These are phyloP conservation scores for Propithecus perrieri DNA, from an alignment of 2,797 vertebrate species.

Conservation along the genomic window DNA sequence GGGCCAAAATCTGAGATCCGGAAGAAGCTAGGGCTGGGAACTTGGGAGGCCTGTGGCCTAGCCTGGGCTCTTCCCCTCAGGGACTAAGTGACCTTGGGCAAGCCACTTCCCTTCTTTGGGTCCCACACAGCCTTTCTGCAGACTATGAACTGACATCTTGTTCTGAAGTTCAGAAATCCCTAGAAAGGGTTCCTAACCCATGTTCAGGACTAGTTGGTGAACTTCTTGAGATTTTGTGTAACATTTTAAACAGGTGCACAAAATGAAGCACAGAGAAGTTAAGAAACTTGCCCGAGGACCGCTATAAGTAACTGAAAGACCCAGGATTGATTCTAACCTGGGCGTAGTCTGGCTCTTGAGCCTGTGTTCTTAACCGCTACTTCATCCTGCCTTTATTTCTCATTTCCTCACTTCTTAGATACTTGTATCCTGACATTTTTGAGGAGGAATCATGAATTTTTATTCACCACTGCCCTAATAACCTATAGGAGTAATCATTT, in stretches of 20 bases:
- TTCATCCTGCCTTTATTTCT: neutral
- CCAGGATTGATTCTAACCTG: neutral
- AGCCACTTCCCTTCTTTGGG: neutral
- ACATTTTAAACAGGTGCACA: neutral
- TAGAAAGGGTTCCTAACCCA: neutral
- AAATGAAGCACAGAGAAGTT: neutral
- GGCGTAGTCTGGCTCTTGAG: neutral
- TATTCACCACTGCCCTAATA: neutral
- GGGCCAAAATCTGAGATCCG: neutral
- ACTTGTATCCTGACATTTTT: neutral
- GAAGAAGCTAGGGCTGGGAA: neutral
- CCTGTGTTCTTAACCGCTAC: neutral
- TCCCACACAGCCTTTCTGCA: neutral
- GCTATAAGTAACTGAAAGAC: neutral
- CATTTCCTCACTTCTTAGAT: neutral
- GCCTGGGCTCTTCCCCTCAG: neutral
- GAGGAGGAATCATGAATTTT: neutral
- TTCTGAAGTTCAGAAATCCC: neutral
- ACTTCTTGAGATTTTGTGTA: constrained; percentile 29
- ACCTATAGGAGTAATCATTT: neutral
- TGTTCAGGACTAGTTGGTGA: neutral
- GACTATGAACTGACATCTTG: neutral
- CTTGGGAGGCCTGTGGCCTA: neutral
- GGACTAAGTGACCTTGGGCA: neutral
- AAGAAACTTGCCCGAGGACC: neutral